These are phyloP conservation scores for Piscicola geometra DNA, from an alignment of 2,888 invertebrate genomes.

Conservation along the genomic window DNA sequence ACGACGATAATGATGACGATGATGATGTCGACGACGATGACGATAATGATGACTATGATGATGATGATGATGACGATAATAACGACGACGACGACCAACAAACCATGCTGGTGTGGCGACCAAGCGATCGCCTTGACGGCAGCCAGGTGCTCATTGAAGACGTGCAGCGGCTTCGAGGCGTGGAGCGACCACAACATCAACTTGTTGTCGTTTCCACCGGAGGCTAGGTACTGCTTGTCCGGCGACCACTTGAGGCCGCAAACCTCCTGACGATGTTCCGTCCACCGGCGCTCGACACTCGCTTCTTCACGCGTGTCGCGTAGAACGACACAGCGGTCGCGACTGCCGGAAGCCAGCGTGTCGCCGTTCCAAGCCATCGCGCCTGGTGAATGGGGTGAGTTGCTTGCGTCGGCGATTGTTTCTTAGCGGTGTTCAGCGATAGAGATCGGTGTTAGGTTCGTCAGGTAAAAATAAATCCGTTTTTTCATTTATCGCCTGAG, in stretches of 20 bases:
- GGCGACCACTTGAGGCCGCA: slow-evolving; percentile 98
- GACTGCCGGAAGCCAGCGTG: slow-evolving; percentile 85
- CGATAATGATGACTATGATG: background rate
- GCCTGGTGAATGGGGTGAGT: slow-evolving; percentile 58
- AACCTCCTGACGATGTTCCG: slow-evolving; percentile 90
- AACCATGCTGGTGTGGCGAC: slow-evolving; percentile 89
- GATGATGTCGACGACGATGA: background rate
- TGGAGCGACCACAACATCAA: slow-evolving; percentile 73
- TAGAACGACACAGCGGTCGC: slow-evolving; percentile 87
- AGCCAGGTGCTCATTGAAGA: slow-evolving; percentile 57
- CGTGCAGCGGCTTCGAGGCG: slow-evolving; percentile 59
- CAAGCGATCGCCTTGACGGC: slow-evolving; percentile 72
- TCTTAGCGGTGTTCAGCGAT: too few relatives aligned
- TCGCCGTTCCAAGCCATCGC: slow-evolving; percentile 97
- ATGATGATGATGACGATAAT: background rate
- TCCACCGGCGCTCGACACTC: slow-evolving; percentile 58
- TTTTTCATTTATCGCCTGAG: too few relatives aligned
- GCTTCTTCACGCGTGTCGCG: slow-evolving; percentile 71
- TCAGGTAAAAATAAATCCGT: too few relatives aligned
- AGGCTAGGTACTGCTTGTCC: slow-evolving; percentile 91
- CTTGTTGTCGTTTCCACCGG: slow-evolving; percentile 96
- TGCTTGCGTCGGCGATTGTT: background rate
- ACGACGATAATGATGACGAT: slow-evolving; percentile 9
- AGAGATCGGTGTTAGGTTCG: too few relatives aligned
- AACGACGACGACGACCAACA: background rate